Evolutionary conservation across 2,113 vertebrate species (phyloP).

Genomic region (Mellivora capensis): DNA sequence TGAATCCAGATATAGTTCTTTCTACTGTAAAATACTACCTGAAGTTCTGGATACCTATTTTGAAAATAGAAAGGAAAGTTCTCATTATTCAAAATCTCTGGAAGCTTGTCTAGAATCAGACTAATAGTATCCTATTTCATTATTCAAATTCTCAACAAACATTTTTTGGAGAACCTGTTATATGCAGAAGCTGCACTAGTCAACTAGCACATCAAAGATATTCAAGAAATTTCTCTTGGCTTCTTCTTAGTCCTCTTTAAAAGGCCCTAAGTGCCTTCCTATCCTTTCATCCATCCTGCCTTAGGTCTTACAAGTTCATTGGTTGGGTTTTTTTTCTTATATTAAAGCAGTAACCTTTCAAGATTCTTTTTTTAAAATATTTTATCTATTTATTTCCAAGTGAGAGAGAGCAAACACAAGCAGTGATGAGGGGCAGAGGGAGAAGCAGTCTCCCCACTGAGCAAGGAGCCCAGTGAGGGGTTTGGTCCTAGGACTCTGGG

Average conservation of each 20-base stretch:
- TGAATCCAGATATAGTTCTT: not conserved
- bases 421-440: not conserved
- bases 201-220: not conserved
- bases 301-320: not conserved
- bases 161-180: not conserved
- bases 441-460: not conserved
- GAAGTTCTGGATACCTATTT: not conserved
- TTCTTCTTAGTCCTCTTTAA: not conserved
- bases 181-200: not conserved
- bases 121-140: not conserved
- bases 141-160: not conserved
- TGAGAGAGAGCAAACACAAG: not conserved
- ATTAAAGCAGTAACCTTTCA: slow-evolving; percentile 23
- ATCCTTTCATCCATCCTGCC: not conserved
- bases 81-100: not conserved
- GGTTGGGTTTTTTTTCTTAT: not conserved
- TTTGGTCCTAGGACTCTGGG: not conserved
- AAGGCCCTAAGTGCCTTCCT: not conserved
- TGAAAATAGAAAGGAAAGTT: not conserved
- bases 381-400: not conserved
- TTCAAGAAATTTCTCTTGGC: not conserved
- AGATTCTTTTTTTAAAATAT: not conserved
- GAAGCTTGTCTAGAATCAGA: not conserved
- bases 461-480: not conserved
- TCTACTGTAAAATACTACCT: not conserved